Base-by-base conservation (phyloP, 1,140 invertebrate species). In the Chlorops oryzae region DNA sequence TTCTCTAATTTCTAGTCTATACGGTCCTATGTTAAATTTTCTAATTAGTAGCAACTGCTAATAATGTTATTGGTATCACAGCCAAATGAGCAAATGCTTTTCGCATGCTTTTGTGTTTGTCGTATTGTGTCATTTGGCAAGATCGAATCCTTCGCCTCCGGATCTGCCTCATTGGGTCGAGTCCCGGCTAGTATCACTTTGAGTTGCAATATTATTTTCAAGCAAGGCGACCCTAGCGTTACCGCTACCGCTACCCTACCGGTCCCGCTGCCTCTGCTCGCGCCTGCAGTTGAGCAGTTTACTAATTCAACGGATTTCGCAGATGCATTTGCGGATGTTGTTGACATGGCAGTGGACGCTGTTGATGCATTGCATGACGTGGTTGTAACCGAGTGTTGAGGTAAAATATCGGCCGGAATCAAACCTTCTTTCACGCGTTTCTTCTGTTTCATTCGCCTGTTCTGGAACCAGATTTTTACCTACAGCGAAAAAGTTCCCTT, bases 401-500 rank as follows among this genome's bases (percentile, higher is more conserved):
- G 52, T 23, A 74, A 52, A 13, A 73, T 61, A 55, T 86, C 85
- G 15, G 77, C 71, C 17, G 84, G 81, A 56, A 88, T 81, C 5
- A 92, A 74, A 0, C 90, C 90, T 62, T 95, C 92, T 74, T 94
- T 93, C 78, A 92, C 90, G 25, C 90, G 76, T 65, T 93, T 93
- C 77, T 94, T 94, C 66, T 93, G 90, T 64, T 94, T 94, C 91
- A 93, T 94, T 50, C 91, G 77, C 51, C 91, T 76, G 65, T 94
- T 94, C 63, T 94, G 91, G 65, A 94, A 94, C 91, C 90, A 94
- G 45, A 90, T 90, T 70, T 90, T 90, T 10, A 89, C 87, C 82
- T 91, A 79, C 5, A 51, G 52, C 24, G 3, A 41, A 41, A 45
- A n/a, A 7, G 20, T 15, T 23, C 20, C 35, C 43, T 37, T 37